phyloP scores from a whole-genome alignment of 2,888 invertebrate genomes.

The Machimus rusticus region DNA sequence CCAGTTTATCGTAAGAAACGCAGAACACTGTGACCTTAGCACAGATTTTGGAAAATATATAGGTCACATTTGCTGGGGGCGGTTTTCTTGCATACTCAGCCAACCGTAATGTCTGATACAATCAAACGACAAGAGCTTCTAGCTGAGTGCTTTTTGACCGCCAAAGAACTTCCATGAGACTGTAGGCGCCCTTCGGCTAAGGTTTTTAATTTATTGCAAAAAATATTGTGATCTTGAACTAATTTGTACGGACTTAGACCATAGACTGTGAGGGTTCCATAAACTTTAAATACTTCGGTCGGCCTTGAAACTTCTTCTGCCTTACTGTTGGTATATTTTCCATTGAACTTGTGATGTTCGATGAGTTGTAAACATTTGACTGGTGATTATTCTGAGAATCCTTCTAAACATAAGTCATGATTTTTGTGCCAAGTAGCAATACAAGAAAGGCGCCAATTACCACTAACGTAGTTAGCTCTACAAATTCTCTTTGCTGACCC shows the following conservation, averaged over 20 bases:
- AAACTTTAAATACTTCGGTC: background rate
- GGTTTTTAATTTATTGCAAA: background rate
- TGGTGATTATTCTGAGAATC: background rate
- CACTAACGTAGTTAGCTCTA: background rate
- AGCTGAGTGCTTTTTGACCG: conserved; percentile 1
- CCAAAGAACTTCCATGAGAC: background rate
- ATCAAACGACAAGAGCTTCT: conserved; percentile 6
- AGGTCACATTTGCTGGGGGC: conserved; percentile 12
- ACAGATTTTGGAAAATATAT: background rate
- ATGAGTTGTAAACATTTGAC: background rate
- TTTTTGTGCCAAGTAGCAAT: background rate
- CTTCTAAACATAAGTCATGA: background rate
- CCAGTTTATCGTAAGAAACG: conserved; percentile 8
- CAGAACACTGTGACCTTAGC: background rate
- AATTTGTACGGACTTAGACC: background rate
- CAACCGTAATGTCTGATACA: background rate
- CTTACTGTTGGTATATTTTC: background rate
- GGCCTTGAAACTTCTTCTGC: background rate
- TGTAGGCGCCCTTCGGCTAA: background rate
- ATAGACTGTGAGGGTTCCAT: background rate
- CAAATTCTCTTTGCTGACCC: background rate
- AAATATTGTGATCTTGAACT: conserved; percentile 11
- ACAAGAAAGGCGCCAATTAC: background rate
- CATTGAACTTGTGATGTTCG: background rate
- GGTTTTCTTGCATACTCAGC: background rate